Conservation (phyloP, 1,140 invertebrate species). For the Aphis gossypii region DNA sequence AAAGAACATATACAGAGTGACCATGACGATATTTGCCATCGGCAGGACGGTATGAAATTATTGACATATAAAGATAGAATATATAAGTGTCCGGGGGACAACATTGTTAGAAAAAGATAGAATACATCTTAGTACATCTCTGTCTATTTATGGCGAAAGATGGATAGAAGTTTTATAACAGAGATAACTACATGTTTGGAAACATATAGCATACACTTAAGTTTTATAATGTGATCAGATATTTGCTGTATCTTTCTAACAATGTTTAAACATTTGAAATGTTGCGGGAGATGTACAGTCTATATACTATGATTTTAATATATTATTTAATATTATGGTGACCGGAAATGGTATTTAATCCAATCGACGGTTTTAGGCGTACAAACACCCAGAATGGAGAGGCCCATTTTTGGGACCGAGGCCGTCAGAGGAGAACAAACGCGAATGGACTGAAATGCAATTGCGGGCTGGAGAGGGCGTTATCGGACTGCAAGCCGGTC, state of each 20-base stretch:
- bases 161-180: not conserved
- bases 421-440: constrained; percentile 88
- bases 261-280: not conserved
- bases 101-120: not conserved
- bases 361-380: constrained; percentile 70
- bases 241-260: not conserved
- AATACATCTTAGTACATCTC: not conserved
- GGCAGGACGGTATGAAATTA: constrained; percentile 80
- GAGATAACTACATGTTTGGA: not conserved
- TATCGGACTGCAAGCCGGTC: constrained; percentile 94
- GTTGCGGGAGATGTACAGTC: not conserved
- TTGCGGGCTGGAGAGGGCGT: constrained; percentile 87
- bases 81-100: not conserved
- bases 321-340: not conserved
- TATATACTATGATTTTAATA: not conserved
- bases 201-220: not conserved
- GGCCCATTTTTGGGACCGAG: constrained; percentile 89
- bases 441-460: constrained; percentile 91
- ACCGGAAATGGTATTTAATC: not conserved
- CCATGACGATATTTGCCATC: constrained; percentile 90
- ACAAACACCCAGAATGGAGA: constrained; percentile 87
- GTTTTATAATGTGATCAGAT: not conserved
- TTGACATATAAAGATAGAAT: not conserved
- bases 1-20: constrained; percentile 93
- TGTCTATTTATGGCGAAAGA: not conserved